Evolutionary conservation across 2,888 invertebrate genomes (phyloP), one percentile per base, ranked within the genome.

Genomic region (Noctua comes): DNA sequence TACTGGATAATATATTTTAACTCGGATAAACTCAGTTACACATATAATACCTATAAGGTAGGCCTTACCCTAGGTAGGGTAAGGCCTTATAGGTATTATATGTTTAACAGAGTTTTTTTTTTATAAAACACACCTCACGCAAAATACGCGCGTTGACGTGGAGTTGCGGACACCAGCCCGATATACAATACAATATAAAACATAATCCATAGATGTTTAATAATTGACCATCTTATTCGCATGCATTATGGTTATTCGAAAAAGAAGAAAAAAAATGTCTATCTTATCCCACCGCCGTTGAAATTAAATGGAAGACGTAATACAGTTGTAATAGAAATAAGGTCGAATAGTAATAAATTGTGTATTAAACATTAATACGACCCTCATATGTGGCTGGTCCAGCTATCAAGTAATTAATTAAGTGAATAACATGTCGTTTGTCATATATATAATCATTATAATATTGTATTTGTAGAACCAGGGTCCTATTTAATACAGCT

Each of bases 401-500:
- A 18, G 18, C 3, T 31, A 64, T 21, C 36, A 11, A 64, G 36
- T 64, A 64, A 36, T 36, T 64, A 36, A 64, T 36, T 21, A 64
- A 36, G 64, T 21, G 21, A 64, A 64, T 36, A 21, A 36, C 64
- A 64, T 64, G 64, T 64, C 64, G 64, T 36, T 64, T 36, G 36
- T 64, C 64, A 64, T 21, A 10, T 21, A 10, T 36, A 36, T 36
- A 21, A 64, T 64, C 64, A 36, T 21, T 64, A 64, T 36, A 64
- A 64, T 36, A 64, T 36, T 64, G 64, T 36, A 64, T 36, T 36
- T 64, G 64, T 64, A 36, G 64, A 64, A 64, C 31, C 31, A 64
- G 31, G 64, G 21, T 11, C 36, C 10, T 64, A 36, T 36, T 64
- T 64, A 11, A 64, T 64, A 36, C 64, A 64, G 36, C 16, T 65